Percentiles rank a stretch among this genome's conserved stretches.
Evolutionary conservation across 2,113 vertebrate species (phyloP).

Genomic region (Halcyon senegalensis): DNA sequence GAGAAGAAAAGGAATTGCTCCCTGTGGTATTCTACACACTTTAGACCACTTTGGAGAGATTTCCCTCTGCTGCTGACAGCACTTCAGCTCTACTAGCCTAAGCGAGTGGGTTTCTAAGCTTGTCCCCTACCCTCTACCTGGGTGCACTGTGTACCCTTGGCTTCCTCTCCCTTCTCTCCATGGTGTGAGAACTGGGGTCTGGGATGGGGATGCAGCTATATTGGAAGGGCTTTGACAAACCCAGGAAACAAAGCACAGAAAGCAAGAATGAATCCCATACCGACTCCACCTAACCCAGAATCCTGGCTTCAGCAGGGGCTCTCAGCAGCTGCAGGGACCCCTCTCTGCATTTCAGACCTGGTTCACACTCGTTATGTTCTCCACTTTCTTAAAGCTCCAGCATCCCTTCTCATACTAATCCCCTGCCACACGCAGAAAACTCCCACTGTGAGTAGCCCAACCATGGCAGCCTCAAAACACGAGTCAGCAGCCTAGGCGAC

Average conservation of each 20-base stretch:
- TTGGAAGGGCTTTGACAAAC: background rate
- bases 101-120: background rate
- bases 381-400: background rate
- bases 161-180: background rate
- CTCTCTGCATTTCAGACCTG: background rate
- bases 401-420: background rate
- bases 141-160: rapidly evolving
- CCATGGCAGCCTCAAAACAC: background rate
- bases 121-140: background rate
- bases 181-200: background rate
- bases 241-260: background rate
- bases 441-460: background rate
- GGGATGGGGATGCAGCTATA: background rate
- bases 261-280: background rate
- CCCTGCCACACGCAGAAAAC: background rate
- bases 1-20: conserved; percentile 2
- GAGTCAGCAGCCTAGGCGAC: background rate
- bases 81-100: background rate
- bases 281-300: background rate
- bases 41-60: background rate
- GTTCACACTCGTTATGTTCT: background rate
- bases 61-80: background rate
- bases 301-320: background rate
- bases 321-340: background rate
- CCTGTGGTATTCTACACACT: background rate